phyloP scores from a whole-genome alignment of 2,113 vertebrate genomes.

The Rhea pennata region DNA sequence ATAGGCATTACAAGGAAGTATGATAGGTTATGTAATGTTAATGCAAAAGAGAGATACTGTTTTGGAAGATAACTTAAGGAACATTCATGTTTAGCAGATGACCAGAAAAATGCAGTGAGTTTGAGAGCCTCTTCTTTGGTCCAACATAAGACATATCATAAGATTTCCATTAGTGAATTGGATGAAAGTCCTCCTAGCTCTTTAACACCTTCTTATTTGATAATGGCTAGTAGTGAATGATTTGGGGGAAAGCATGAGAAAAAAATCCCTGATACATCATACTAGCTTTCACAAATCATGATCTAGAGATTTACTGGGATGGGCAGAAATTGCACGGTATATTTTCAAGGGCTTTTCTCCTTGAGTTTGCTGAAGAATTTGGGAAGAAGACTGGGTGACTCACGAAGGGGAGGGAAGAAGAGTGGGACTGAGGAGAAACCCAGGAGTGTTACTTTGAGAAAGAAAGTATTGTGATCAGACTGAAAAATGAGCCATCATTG shows the following conservation, averaged over 20 bases:
- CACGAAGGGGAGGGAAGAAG: neutral
- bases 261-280: neutral
- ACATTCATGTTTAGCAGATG: neutral
- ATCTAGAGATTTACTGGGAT: neutral
- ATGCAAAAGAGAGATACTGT: neutral
- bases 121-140: neutral
- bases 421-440: neutral
- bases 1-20: neutral
- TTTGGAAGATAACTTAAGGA: neutral
- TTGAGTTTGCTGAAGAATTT: neutral
- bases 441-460: neutral
- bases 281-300: neutral
- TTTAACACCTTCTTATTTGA: neutral
- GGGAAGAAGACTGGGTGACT: neutral
- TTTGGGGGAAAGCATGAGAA: neutral
- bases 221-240: neutral
- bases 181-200: neutral
- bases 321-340: neutral
- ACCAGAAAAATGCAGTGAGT: neutral
- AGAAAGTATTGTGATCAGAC: neutral
- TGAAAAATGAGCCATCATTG: neutral
- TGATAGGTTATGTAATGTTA: neutral
- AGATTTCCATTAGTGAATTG: neutral
- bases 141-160: neutral
- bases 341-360: neutral